A percentile compares a stretch with the other conserved stretches of the same genome.
Evolutionary conservation across 2,797 vertebrate genomes (phyloP).

Genomic region (Ptychadena robeensis): DNA sequence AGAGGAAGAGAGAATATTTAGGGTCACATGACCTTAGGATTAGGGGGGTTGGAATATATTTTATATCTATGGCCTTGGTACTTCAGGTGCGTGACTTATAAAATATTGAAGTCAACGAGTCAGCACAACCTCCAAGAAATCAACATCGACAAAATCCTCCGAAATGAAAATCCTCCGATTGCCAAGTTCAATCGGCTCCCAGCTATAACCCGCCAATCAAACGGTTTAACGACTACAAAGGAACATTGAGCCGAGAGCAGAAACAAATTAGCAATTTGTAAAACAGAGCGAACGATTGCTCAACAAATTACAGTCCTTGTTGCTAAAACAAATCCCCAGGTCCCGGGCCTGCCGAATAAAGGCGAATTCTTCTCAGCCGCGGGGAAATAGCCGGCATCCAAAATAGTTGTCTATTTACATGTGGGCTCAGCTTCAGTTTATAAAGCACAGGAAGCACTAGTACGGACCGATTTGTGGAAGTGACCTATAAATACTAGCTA

Average conservation of each 20-base stretch:
- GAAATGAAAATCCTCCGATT: too few relatives aligned
- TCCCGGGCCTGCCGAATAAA: background rate
- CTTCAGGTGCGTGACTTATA: too few relatives aligned
- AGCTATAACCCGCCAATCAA: background rate
- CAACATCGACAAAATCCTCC: too few relatives aligned
- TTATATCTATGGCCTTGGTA: too few relatives aligned
- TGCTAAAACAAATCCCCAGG: background rate
- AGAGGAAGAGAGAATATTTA: too few relatives aligned
- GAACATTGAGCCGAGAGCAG: background rate
- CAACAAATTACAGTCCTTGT: background rate
- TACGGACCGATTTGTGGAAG: background rate
- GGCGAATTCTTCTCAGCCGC: background rate
- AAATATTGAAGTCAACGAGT: too few relatives aligned
- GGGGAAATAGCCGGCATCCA: background rate
- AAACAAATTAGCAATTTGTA: background rate
- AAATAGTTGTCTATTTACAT: constrained; percentile 21
- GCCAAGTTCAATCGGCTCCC: background rate
- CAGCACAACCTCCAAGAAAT: too few relatives aligned
- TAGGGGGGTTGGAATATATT: too few relatives aligned
- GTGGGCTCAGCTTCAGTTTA: constrained; percentile 13
- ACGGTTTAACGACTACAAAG: background rate
- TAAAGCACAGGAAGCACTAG: constrained; percentile 11
- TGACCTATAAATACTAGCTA: constrained; percentile 41
- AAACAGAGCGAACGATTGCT: background rate
- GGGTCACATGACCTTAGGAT: too few relatives aligned